Base-by-base conservation (phyloP, 1,140 invertebrate species). In the Pomacea maculata region DNA sequence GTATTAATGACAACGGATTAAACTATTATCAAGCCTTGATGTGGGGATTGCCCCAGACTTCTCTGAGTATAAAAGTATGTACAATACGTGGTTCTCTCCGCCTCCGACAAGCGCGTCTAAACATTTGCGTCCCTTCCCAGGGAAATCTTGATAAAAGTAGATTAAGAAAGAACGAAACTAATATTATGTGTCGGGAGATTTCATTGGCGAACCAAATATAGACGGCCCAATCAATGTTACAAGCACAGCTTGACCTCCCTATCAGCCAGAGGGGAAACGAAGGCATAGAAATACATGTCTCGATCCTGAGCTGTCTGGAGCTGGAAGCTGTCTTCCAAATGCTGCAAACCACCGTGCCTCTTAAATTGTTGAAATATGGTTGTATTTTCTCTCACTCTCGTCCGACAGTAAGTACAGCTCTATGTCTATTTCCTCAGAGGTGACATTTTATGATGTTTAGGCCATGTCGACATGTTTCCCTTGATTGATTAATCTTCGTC, bases 381-480 rank as follows among this genome's bases (percentile, higher is more conserved):
- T 77, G 80, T 83, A 67, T 86, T 86, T 82, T 83, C 83, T 73
- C 73, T 86, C 45, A 85, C 85, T 63, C 73, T 86, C 64, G 81
- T 86, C 71, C 67, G 85, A 80, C 85, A 86, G 85, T 86, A 86
- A 84, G 85, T 85, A 75, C 54, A 17, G 74, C 67, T 12, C 0
- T 61, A 34, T n/a, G 67, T 75, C n/a, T 75, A 15, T 64, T 76
- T 76, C 25, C 11, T 76, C 15, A 61, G 8, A 61, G 8, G 57
- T 63, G 55, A 76, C 75, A 34, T 63, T 76, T 25, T 63, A 63
- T 73, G 17, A n/a, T 76, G n/a, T 64, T 25, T 63, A 52, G 75
- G 75, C 65, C 64, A 68, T 21, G 61, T 77, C 63, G 75, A 77
- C 75, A 77, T 68, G 75, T n/a, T 63, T 25, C 64, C 65, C 63